Conservation (phyloP, 2,888 invertebrate species). For the Taphrorychus bicolor region DNA sequence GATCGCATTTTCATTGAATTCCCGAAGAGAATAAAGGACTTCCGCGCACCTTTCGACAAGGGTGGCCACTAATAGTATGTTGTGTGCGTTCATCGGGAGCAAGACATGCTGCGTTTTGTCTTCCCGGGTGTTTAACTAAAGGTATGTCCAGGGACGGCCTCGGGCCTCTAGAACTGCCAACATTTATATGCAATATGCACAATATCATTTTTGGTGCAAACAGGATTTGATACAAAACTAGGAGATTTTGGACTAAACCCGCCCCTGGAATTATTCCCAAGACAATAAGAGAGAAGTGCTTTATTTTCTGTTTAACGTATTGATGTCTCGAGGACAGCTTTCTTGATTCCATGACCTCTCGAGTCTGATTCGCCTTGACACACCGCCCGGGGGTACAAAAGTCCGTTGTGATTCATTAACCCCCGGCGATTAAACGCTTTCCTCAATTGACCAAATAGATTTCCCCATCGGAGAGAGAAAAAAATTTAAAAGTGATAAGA, state of each 20-base stretch:
- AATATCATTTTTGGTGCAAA: too few species aligned
- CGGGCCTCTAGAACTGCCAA: neutral
- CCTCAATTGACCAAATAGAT: constrained; percentile 8
- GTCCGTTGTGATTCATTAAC: constrained; percentile 23
- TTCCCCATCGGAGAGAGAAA: neutral
- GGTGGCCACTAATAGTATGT: constrained; percentile 58
- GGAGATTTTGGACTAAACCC: too few species aligned
- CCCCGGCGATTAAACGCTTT: neutral
- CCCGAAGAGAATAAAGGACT: constrained; percentile 56
- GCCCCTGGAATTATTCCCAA: constrained; percentile 11
- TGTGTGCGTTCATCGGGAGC: constrained; percentile 54
- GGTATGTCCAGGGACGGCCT: constrained; percentile 30
- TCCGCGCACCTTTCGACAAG: constrained; percentile 59
- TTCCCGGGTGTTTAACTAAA: constrained; percentile 43
- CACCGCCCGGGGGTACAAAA: constrained; percentile 20
- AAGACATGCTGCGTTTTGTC: constrained; percentile 55
- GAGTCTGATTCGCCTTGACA: constrained; percentile 38
- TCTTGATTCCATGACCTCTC: constrained; percentile 51
- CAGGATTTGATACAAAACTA: too few species aligned
- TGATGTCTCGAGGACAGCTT: constrained; percentile 53
- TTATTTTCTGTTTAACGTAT: constrained; percentile 56
- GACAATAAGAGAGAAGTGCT: constrained; percentile 21
- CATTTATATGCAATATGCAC: too few species aligned
- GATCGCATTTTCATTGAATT: constrained; percentile 58
- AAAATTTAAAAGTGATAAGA: constrained; percentile 33